These are phyloP conservation scores for Coluber constrictor DNA, from an alignment of 2,797 vertebrate species.

Conservation along the genomic window DNA sequence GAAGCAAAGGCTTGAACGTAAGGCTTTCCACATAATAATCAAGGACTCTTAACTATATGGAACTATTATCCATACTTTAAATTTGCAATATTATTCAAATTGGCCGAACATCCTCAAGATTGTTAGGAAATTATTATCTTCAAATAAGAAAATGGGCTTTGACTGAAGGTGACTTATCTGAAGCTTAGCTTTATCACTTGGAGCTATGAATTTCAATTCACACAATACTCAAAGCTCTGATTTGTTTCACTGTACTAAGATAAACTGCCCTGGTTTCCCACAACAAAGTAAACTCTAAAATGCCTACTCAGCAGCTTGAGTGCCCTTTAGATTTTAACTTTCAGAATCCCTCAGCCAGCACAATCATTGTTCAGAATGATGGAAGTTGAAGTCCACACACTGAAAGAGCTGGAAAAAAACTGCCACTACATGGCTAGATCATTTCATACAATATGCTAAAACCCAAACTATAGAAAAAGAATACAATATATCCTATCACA, in stretches of 20 bases:
- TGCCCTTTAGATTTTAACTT: not conserved
- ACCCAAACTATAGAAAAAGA: not conserved
- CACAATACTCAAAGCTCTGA: not conserved
- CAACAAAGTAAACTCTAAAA: not conserved
- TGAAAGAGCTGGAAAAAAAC: not conserved
- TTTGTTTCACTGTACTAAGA: not conserved
- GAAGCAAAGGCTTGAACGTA: not conserved
- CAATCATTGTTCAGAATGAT: not conserved
- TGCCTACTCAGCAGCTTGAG: not conserved
- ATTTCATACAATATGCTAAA: not conserved
- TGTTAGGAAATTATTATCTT: not conserved
- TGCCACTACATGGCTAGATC: not conserved
- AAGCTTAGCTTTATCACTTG: not conserved
- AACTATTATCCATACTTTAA: not conserved
- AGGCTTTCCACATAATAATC: not conserved
- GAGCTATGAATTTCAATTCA: not conserved
- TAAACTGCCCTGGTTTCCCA: not conserved
- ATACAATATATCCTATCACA: not conserved
- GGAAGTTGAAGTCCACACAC: not conserved
- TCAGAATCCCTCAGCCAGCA: not conserved
- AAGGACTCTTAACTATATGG: not conserved
- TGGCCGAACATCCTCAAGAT: not conserved
- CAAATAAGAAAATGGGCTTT: not conserved
- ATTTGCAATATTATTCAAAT: not conserved
- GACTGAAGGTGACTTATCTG: not conserved